Evolutionary conservation across 2,113 vertebrate genomes (phyloP).

Genomic region (Sakesphorus luctuosus): DNA sequence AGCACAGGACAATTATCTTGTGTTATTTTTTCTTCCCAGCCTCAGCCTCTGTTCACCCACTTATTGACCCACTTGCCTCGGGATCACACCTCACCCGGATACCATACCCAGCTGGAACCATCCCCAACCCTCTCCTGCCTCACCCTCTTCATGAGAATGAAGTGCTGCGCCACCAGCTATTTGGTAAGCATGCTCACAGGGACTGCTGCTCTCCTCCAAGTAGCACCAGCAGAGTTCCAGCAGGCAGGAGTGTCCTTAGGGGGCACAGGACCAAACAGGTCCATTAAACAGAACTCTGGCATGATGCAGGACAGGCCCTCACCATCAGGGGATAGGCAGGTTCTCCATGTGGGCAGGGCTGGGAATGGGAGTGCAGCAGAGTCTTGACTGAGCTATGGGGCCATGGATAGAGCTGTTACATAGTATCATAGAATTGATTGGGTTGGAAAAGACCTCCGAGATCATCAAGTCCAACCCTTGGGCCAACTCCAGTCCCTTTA

Average conservation of each 20-base stretch:
- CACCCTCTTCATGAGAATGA: slow-evolving; percentile 98
- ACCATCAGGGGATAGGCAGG: neutral
- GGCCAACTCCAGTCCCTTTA: too few relatives aligned
- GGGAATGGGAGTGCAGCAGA: neutral
- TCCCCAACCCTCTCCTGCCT: slow-evolving; percentile 93
- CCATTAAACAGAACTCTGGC: neutral
- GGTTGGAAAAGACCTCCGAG: too few relatives aligned
- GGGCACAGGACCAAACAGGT: neutral
- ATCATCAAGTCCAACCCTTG: too few relatives aligned
- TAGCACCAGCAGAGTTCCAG: neutral
- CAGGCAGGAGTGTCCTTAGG: neutral
- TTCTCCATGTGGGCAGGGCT: neutral
- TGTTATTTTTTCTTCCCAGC: slow-evolving; percentile 74
- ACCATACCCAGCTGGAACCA: slow-evolving; percentile 93
- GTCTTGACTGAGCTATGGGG: neutral
- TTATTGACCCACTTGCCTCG: slow-evolving; percentile 95
- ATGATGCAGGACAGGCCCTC: rapidly evolving
- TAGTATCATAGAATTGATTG: too few relatives aligned
- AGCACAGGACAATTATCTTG: neutral
- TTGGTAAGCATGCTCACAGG: slow-evolving; percentile 83
- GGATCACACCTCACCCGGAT: slow-evolving; percentile 96
- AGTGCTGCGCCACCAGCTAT: slow-evolving; percentile 98
- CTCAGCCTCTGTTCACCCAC: slow-evolving; percentile 96
- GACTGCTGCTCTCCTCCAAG: neutral
- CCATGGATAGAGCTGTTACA: neutral